A percentile compares a stretch with the other conserved stretches of the same genome.
Conservation (phyloP, 2,113 vertebrate genomes). For the Canis aureus region DNA sequence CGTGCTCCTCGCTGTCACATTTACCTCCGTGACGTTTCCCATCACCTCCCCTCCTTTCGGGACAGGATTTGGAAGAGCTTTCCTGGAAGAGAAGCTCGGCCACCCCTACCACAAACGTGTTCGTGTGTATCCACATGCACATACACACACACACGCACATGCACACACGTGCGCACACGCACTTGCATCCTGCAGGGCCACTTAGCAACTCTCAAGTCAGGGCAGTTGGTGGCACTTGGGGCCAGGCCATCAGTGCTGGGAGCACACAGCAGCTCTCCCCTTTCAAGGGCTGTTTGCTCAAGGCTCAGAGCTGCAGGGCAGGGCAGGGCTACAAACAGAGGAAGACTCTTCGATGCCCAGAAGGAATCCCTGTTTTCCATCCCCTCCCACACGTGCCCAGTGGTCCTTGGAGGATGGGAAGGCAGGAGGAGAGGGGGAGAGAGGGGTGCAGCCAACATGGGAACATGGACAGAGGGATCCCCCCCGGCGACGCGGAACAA, state of each 20-base stretch:
- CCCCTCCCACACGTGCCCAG: not conserved
- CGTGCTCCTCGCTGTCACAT: fast-evolving
- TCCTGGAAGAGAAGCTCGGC: not conserved
- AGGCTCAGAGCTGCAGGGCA: not conserved
- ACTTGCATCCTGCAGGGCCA: not conserved
- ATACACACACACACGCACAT: not conserved
- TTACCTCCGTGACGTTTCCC: fast-evolving
- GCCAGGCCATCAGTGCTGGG: not conserved
- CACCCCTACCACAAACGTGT: fast-evolving
- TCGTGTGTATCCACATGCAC: fast-evolving
- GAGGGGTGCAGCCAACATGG: too few species aligned
- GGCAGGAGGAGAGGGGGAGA: not conserved
- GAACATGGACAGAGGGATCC: not conserved
- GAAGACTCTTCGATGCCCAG: not conserved
- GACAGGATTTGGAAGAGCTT: not conserved
- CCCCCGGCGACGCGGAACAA: not conserved
- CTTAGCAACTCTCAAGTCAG: not conserved
- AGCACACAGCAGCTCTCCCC: not conserved
- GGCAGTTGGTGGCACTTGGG: not conserved
- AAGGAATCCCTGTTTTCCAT: not conserved
- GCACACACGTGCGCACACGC: fast-evolving
- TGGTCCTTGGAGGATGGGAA: not conserved
- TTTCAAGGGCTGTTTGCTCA: not conserved
- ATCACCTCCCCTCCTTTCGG: not conserved
- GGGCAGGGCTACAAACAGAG: fast-evolving